Base-by-base conservation (phyloP, 2,797 vertebrate species). In the Neoniphon sammara region DNA sequence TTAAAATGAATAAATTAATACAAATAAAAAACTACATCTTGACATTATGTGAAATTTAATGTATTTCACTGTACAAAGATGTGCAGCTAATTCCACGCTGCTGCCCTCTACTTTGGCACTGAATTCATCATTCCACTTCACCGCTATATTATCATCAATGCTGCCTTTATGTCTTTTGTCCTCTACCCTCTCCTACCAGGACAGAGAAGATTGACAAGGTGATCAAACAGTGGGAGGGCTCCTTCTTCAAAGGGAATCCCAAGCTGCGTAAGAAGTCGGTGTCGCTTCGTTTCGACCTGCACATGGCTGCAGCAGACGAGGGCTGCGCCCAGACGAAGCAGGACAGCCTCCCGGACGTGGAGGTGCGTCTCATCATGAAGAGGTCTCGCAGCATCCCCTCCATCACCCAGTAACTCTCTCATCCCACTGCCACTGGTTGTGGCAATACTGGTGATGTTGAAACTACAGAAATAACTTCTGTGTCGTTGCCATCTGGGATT, bases 211-310 rank as follows among this genome's bases (percentile, higher is more conserved):
- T 99, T 52, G 97, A 98, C 88, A 94, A 97, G 92, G 95, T 97
- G 66, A 98, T 99, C 53, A 97, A 96, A 87, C 95, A 98, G 86
- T 99, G 98, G 98, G 98, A 99, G 91, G 97, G 97, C 14, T 98
- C 98, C 4, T 98, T 99, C 93, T 99, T 99, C 92, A 95, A 96
- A 88, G 97, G 97, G 89, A 98, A 99, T 82, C 98, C 98, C 20
- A 96, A 95, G 66, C 91, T 99, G 84, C 93, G 97, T 70, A 99
- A 97, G 94, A 99, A 99, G 87, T 99, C 97, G 0, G 97, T 98
- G 82, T 99, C 98, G 0, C 89, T 99, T 86, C 96, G 98, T 55
- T 99, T 99, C 39, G 97, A 99, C 84, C 96, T 99, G 55, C 98
- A 98, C 87, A 94, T 99, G 93, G 94, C 94, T 0, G 94, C 95